Evolutionary conservation across 64 coral and sea anemone genomes (phyloP), one percentile per base, ranked within the genome.

Genomic region (Catalaphyllia jardinei): DNA sequence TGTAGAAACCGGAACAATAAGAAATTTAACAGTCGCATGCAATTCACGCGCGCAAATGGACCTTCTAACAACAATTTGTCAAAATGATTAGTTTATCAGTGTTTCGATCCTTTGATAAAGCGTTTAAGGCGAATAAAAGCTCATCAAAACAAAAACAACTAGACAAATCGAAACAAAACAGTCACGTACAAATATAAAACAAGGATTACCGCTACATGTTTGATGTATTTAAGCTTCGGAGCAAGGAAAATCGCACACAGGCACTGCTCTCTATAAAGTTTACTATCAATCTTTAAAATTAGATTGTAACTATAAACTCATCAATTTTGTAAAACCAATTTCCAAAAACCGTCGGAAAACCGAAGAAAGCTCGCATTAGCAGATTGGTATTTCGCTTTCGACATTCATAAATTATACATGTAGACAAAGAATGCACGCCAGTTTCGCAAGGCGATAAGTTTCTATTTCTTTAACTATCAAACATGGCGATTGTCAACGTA

Each of bases 401-500:
- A 85, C 63, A 71, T 71, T 85, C 35, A 85, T 85, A 71, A 85
- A 85, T 85, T 85, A 85, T 85, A 85, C 81, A 85, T 85, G 19
- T 51, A 29, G 62, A 28, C 31, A 71, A 83, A 51, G 81, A 85
- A 83, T 83, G 79, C 79, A 65, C 79, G 79, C 61, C 79, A 83
- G 61, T 65, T 63, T 85, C 62, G 39, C 81, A 85, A 85, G 81
- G 81, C 63, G 62, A 71, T 28, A 62, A 71, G 31, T 42, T 71
- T 51, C 61, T 83, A 46, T 81, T 81, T 62, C 79, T 30, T 29
- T 81, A 35, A 61, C 65, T 18, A 18, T 65, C 62, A 14, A 24
- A 22, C 60, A 33, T 85, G 62, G 61, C 20, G 39, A 64, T 46
- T 64, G 81, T 50, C 35, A 85, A 85, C 31, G 29, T 80, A 2